Base-by-base conservation (phyloP, 2,888 invertebrate species). In the Xestia sexstrigata region DNA sequence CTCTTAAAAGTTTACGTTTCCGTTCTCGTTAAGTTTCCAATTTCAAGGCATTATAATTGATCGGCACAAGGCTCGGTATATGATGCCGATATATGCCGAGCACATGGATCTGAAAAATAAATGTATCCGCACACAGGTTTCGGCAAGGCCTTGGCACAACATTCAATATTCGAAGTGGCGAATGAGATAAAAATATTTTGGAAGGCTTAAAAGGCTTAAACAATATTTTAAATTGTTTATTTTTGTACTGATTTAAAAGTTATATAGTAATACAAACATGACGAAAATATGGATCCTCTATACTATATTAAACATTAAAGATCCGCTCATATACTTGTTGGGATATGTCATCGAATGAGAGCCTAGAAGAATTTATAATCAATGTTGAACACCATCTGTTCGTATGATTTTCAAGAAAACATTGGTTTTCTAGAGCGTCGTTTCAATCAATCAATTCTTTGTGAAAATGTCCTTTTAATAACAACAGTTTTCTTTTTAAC, bases 41-140 rank as follows among this genome's bases (percentile, higher is more conserved):
- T 62, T 6, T 30, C 45, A 39, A 67, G 26, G 35, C 35, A 52
- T 45, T 58, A 72, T 80, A 67, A 81, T 52, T 67, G 23, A 81
- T 74, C 66, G 66, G 30, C 45, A 39, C 35, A 11, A 52, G 6
- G 17, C 5, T 23, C 66, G 30, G 42, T 47, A 81, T 65, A 65
- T 62, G 52, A 76, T 39, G 20, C 62, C 49, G 23, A 20, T 66
- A 58, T 66, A 23, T 58, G 39, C 74, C 66, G 35, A 75, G 42
- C 20, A 39, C 26, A 58, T 45, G 62, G 52, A 76, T 76, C 60
- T 76, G 79, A 79, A 79, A 79, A 82, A 76, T 79, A 79, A 81
- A 79, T 79, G 78, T 79, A 62, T 62, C 39, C 52, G 66, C 76
- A 82, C 39, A 79, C 76, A 62, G 30, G 13, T 55, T n/a, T 62